Conservation (phyloP, 2,797 vertebrate genomes). For the Okamejei kenojei region DNA sequence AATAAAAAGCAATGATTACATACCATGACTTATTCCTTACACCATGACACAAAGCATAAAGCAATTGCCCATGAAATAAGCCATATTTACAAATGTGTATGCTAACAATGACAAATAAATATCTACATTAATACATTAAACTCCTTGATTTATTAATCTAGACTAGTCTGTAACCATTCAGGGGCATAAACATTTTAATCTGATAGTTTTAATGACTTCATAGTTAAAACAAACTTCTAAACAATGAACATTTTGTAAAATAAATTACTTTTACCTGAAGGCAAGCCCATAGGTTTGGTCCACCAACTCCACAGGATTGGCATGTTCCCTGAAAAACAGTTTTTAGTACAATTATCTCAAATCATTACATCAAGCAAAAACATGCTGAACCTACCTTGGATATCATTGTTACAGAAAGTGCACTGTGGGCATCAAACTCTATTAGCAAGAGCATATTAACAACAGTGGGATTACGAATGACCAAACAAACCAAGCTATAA, state of each 20-base stretch:
- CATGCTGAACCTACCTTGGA: not conserved
- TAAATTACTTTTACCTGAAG: constrained; percentile 73
- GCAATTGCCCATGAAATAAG: not conserved
- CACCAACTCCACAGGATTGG: constrained; percentile 85
- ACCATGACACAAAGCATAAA: not conserved
- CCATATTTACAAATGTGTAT: not conserved
- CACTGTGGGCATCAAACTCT: too few species aligned
- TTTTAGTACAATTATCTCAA: not conserved
- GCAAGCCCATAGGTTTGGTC: constrained; percentile 96
- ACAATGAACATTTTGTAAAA: not conserved
- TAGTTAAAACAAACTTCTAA: not conserved
- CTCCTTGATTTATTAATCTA: not conserved
- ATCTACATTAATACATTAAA: not conserved
- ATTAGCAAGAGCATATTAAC: not conserved
- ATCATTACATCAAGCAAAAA: not conserved
- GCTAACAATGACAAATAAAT: not conserved
- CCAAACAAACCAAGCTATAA: not conserved
- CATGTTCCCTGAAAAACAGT: constrained; percentile 74
- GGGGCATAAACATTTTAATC: not conserved
- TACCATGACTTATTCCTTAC: not conserved
- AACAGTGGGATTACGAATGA: not conserved
- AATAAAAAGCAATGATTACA: not conserved
- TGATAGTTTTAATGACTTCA: not conserved
- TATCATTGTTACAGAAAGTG: not conserved
- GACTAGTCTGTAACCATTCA: not conserved